Evolutionary conservation across 1,140 invertebrate species (phyloP).

Genomic region (Drosophila bocki): DNA sequence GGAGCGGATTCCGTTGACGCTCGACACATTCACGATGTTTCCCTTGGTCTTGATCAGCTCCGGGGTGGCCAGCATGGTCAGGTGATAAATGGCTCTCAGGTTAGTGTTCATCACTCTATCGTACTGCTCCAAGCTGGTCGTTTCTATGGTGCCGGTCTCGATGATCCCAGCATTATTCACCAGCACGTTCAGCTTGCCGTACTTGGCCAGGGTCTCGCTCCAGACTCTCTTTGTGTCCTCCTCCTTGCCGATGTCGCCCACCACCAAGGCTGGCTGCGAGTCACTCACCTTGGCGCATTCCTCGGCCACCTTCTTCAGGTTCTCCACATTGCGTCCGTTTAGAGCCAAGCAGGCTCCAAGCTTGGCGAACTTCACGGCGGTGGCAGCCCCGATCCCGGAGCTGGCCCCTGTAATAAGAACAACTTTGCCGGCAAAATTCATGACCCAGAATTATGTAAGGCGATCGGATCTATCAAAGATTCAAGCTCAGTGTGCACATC

Average conservation of each 20-base stretch:
- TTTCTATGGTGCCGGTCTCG: constrained; percentile 93
- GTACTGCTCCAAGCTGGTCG: constrained; percentile 92
- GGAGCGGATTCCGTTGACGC: constrained; percentile 93
- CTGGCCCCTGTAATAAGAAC: constrained; percentile 92
- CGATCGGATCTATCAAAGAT: constrained; percentile 1
- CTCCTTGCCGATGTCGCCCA: constrained; percentile 91
- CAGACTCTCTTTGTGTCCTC: constrained; percentile 90
- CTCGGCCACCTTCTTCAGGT: constrained; percentile 55
- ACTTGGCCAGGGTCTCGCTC: constrained; percentile 89
- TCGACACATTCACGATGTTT: constrained; percentile 96
- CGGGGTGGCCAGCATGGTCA: constrained; percentile 94
- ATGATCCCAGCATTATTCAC: constrained; percentile 96
- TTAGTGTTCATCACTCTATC: constrained; percentile 94
- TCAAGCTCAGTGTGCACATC: constrained; percentile 30
- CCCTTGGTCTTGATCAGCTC: constrained; percentile 93
- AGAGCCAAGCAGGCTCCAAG: constrained; percentile 90
- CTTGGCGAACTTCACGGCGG: constrained; percentile 92
- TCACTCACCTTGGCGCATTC: constrained; percentile 83
- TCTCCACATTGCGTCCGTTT: constrained; percentile 89
- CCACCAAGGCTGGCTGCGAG: constrained; percentile 37
- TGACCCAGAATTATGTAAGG: constrained; percentile 59
- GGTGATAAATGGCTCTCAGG: constrained; percentile 92
- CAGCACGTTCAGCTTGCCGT: constrained; percentile 91
- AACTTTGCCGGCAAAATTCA: constrained; percentile 89
- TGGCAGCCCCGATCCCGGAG: constrained; percentile 94